phyloP scores from a whole-genome alignment of 2,113 vertebrate species.

The Oceanodroma tethys region DNA sequence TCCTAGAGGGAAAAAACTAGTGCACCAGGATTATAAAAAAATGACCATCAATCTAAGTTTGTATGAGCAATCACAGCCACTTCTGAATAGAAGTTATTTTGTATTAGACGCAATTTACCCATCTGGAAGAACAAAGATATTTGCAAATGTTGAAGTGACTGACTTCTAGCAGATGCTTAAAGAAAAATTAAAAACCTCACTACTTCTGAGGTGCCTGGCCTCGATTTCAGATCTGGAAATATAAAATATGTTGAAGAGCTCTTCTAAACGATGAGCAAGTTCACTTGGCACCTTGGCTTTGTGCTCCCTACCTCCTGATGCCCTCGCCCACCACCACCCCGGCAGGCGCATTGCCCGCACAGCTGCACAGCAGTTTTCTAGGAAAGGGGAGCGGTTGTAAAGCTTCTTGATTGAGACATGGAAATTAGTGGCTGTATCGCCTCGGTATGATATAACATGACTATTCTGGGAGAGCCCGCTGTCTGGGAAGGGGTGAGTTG shows the following conservation, averaged over 20 bases:
- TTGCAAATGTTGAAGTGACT: not conserved
- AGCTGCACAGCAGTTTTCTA: not conserved
- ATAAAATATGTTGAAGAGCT: not conserved
- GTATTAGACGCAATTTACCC: conserved; percentile 46
- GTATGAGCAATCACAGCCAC: conserved; percentile 4
- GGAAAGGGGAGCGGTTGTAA: not conserved
- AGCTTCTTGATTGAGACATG: not conserved
- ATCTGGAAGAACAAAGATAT: conserved; percentile 52
- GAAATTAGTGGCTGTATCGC: not conserved
- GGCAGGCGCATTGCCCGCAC: not conserved
- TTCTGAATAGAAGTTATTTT: conserved; percentile 18
- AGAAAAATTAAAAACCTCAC: not conserved
- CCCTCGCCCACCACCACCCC: not conserved
- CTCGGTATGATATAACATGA: not conserved
- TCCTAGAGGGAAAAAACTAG: not conserved
- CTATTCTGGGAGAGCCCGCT: not conserved
- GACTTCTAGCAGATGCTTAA: not conserved
- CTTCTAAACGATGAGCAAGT: not conserved
- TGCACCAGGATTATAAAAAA: not conserved
- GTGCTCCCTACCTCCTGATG: not conserved
- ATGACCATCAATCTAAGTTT: not conserved
- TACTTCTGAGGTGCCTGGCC: not conserved
- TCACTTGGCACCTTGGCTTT: not conserved
- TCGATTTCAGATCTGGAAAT: not conserved
- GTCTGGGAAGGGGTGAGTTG: not conserved